Percentiles rank a stretch among this genome's conserved stretches.
phyloP scores from a whole-genome alignment of 2,797 vertebrate species.

The Uromys caudimaculatus region DNA sequence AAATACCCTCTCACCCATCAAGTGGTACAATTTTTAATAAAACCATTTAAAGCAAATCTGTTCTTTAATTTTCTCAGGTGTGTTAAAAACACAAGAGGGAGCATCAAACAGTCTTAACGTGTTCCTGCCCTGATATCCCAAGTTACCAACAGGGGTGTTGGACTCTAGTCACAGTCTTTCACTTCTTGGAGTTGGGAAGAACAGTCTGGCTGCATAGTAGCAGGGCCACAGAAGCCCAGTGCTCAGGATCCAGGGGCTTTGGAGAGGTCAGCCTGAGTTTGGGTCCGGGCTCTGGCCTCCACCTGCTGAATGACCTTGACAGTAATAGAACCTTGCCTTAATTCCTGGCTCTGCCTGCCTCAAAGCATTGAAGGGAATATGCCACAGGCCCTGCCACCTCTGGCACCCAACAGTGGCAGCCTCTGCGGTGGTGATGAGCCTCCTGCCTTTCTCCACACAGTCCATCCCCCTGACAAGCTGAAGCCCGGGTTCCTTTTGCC shows the following conservation, averaged over 20 bases:
- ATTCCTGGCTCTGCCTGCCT: background rate
- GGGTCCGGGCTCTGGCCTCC: background rate
- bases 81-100: slow-evolving; percentile 30
- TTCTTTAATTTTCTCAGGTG: slow-evolving; percentile 65
- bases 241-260: background rate
- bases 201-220: background rate
- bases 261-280: background rate
- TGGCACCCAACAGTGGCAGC: background rate
- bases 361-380: background rate
- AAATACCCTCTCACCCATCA: slow-evolving; percentile 85
- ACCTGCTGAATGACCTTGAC: background rate
- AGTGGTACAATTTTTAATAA: slow-evolving; percentile 91
- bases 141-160: background rate
- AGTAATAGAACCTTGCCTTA: background rate
- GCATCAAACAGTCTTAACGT: background rate
- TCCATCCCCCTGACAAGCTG: background rate
- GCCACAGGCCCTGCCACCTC: background rate
- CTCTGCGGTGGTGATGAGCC: background rate
- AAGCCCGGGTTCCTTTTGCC: background rate
- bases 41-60: slow-evolving; percentile 85
- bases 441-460: rapidly evolving
- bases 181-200: background rate
- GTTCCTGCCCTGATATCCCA: background rate
- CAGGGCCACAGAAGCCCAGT: background rate
- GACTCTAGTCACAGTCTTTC: background rate